These are phyloP conservation scores for Brachynemurus nebulosus DNA, from an alignment of 2,888 invertebrate genomes.

Conservation along the genomic window DNA sequence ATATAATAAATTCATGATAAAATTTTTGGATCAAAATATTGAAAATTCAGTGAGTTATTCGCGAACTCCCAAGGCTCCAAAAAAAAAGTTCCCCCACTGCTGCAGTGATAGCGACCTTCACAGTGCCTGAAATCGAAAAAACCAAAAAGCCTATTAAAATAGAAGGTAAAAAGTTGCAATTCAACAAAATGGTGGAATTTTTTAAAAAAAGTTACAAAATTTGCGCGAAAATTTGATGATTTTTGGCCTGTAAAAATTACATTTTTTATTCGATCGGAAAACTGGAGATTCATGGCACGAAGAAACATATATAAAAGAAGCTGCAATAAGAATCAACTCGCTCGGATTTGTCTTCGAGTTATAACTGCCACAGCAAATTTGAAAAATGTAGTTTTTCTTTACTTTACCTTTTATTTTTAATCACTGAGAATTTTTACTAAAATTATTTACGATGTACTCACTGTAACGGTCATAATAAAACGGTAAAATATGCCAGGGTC, in stretches of 20 bases:
- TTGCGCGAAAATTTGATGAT: background rate
- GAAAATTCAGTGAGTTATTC: background rate
- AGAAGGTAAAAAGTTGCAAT: background rate
- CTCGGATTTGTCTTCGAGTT: background rate
- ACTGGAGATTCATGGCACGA: background rate
- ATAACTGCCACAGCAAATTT: background rate
- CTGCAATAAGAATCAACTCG: background rate
- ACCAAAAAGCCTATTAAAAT: background rate
- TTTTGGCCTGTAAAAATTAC: background rate
- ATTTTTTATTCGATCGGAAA: background rate
- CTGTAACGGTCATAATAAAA: background rate
- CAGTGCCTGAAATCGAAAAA: background rate
- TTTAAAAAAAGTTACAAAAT: background rate
- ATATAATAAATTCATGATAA: too few species aligned
- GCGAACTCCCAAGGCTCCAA: background rate
- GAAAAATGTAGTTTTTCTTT: background rate
- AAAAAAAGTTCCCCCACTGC: background rate
- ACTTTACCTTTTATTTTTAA: background rate
- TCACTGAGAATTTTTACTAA: background rate
- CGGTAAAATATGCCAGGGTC: background rate
- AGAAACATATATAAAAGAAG: background rate
- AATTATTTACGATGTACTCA: background rate
- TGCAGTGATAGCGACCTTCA: background rate
- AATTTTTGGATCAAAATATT: background rate
- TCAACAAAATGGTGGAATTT: background rate